Base-by-base conservation (phyloP, 2,113 vertebrate species). In the Piaya cayana region DNA sequence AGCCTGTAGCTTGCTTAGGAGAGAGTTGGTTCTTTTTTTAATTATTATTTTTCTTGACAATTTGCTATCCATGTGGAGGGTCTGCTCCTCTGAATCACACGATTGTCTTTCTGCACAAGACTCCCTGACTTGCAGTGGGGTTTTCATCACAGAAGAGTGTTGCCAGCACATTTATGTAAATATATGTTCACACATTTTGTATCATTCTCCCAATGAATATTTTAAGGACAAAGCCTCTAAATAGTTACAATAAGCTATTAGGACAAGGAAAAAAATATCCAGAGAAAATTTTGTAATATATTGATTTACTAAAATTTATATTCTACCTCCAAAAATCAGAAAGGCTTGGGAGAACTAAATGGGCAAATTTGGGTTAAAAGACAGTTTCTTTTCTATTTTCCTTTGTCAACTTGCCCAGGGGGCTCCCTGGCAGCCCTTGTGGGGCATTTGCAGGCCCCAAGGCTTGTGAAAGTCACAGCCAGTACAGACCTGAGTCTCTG, bases 391-490 rank as follows among this genome's bases (percentile, higher is more conserved):
- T 23, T 22, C n/a, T 11, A 4, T 65, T 60, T 69, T 81, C 5
- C 13, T 53, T 67, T 49, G 23, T 16, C 29, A 52, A 23, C 18
- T 82, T 29, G 2, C 32, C 29, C 45, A 19, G 15, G 8, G 39
- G 21, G 2, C 6, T 69, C 7, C 25, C 12, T 1, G 0, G 53
- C 50, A 71, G 15, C 25, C 15, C 15, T 5, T 2, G 15, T 5
- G 37, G n/a, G 25, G 27, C 19, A 16, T 29, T 17, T 14, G 12
- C 11, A 32, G 26, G 8, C 34, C 9, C 43, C 53, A 12, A 37
- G 15, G 6, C 12, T 32, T 52, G 34, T 15, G 71, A 47, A 91
- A 68, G 43, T 32, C 18, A 0, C 1, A 52, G 29, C 11, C 49
- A 32, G 20, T 3, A 43, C 43, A 26, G 26, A 63, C 14, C 53